Base-by-base conservation (phyloP, 2,113 vertebrate species). In the Sorex fumeus region DNA sequence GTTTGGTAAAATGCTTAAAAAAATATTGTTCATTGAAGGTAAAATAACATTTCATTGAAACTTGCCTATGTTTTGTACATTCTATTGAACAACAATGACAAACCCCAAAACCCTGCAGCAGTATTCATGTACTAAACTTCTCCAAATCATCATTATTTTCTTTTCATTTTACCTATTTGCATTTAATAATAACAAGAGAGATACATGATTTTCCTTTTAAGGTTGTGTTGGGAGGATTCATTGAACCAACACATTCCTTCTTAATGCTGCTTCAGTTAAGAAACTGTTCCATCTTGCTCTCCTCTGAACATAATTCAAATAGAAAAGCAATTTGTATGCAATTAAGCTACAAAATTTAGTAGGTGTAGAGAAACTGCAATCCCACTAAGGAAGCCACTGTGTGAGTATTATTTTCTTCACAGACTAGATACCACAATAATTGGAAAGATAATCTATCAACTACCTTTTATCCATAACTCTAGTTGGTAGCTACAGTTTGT, bases 251-350 rank as follows among this genome's bases (percentile, higher is more conserved):
- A 36, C 27, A 83, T 72, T 66, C 23, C 34, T n/a, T 40, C 53
- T 83, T 60, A 81, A 78, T 84, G 28, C 1, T 82, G 12, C 57
- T 19, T 30, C 9, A n/a, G 28, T 53, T 34, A 67, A 88, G 57
- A 82, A 77, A 57, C n/a, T 30, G 81, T 66, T 60, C 74, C 30
- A 69, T 60, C 71, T 40, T 83, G 60, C 30, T 75, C 64, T 50
- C 91, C 57, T 71, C 47, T 78, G 40, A 74, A 87, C 53, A 83
- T 70, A 95, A 80, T 82, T 85, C 60, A 93, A 87, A 95, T 40
- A 93, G 81, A 71, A 93, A 91, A 91, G 69, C 40, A 91, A 74
- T 86, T 57, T 81, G 8, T 9, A 12, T 84, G 8, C 50, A 76
- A 45, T 87, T 91, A 77, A 47, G 66, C 50, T 70, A 32, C 66